phyloP scores from a whole-genome alignment of 2,888 invertebrate species.

The Bellardia pandia region DNA sequence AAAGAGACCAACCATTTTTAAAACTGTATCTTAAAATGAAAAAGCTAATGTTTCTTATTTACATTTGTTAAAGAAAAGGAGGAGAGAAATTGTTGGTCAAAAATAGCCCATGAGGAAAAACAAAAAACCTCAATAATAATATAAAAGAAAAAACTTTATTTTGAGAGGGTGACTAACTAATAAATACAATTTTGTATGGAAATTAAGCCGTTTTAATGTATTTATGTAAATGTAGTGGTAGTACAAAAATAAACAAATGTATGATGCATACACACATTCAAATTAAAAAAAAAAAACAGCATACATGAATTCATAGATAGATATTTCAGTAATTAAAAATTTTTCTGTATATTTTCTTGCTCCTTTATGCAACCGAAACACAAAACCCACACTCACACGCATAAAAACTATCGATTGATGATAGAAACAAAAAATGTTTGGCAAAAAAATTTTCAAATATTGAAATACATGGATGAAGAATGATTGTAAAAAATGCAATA shows the following conservation, averaged over 20 bases:
- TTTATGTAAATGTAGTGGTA: background rate
- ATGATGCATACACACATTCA: too few species aligned
- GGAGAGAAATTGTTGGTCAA: too few species aligned
- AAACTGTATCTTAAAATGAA: too few species aligned
- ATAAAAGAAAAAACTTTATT: too few species aligned
- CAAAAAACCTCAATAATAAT: too few species aligned
- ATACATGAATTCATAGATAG: background rate
- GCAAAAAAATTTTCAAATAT: background rate
- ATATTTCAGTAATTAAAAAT: constrained; percentile 24
- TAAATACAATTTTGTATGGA: background rate
- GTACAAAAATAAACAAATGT: too few species aligned
- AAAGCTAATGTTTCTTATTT: too few species aligned
- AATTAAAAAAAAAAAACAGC: background rate
- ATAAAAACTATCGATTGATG: constrained; percentile 17
- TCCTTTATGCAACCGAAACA: background rate
- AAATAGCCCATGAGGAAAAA: too few species aligned
- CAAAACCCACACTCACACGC: background rate
- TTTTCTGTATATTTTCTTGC: background rate
- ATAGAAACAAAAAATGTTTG: background rate
- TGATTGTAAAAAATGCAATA: background rate
- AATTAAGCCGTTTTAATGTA: background rate
- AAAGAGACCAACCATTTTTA: too few species aligned
- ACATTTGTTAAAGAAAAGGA: too few species aligned
- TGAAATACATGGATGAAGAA: background rate
- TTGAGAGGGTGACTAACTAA: too few species aligned